Evolutionary conservation across 2,888 invertebrate genomes (phyloP).

Genomic region (Scaptomyza reducta): DNA sequence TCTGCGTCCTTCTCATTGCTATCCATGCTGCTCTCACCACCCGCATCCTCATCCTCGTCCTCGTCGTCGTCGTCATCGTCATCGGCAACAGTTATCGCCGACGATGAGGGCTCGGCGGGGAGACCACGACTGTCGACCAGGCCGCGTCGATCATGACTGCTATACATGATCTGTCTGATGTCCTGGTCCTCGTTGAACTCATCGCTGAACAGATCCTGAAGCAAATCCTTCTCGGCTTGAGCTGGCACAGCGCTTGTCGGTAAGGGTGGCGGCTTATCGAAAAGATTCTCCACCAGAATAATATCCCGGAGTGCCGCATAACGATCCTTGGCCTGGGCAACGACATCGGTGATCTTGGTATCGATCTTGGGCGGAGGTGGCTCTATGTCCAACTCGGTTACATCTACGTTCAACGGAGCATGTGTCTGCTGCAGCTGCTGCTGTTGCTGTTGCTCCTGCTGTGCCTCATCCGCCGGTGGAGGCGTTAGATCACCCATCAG

Average conservation of each 20-base stretch:
- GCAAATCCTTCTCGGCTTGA: constrained; percentile 65
- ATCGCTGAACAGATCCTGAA: constrained; percentile 81
- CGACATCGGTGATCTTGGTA: constrained; percentile 85
- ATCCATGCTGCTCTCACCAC: constrained; percentile 81
- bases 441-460: constrained; percentile 49
- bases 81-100: constrained; percentile 80
- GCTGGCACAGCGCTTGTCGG: constrained; percentile 33
- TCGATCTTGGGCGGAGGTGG: constrained; percentile 83
- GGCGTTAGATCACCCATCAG: constrained; percentile 78
- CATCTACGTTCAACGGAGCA: constrained; percentile 38
- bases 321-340: constrained; percentile 87
- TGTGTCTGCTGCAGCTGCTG: no score
- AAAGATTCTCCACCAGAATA: constrained; percentile 87
- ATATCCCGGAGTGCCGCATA: constrained; percentile 93
- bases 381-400: constrained; percentile 40
- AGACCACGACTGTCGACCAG: constrained; percentile 77
- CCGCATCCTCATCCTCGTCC: constrained; percentile 77
- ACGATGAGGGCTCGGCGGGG: constrained; percentile 78
- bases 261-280: constrained; percentile 84
- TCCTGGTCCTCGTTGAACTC: constrained; percentile 83
- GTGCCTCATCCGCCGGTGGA: constrained; percentile 53
- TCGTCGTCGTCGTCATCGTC: constrained; percentile 80
- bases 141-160: constrained; percentile 80
- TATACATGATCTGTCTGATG: constrained; percentile 85
- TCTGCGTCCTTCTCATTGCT: constrained; percentile 80